Conservation (phyloP, 2,113 vertebrate species). For the Parus major region DNA sequence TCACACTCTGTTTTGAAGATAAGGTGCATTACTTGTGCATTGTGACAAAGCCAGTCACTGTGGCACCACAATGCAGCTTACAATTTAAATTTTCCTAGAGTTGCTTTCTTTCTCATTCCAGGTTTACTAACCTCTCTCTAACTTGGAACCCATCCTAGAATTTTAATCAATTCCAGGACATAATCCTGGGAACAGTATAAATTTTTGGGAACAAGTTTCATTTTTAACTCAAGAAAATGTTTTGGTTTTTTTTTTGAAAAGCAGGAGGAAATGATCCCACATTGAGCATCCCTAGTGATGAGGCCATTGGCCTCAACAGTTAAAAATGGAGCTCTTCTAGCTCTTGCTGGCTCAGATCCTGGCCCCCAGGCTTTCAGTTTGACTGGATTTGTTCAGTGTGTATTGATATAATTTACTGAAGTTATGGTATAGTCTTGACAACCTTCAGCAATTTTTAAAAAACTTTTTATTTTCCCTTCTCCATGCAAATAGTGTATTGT, state of each 20-base stretch:
- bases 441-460: not conserved
- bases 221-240: not conserved
- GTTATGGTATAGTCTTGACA: not conserved
- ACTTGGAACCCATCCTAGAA: not conserved
- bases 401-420: slow-evolving; percentile 19
- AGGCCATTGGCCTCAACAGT: not conserved
- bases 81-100: not conserved
- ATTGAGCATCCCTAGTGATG: not conserved
- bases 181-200: not conserved
- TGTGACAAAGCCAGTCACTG: not conserved
- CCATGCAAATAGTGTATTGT: not conserved
- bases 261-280: not conserved
- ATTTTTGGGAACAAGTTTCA: not conserved
- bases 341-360: not conserved
- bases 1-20: not conserved
- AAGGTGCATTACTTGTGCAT: not conserved
- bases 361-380: not conserved
- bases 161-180: not conserved
- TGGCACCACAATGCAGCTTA: not conserved
- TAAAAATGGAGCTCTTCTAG: not conserved
- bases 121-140: not conserved
- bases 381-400: slow-evolving; percentile 3
- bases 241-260: not conserved
- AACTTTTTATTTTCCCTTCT: not conserved
- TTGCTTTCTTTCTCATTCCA: not conserved